phyloP scores from a whole-genome alignment of 2,797 vertebrate species.

The Crocodylus rhombifer region DNA sequence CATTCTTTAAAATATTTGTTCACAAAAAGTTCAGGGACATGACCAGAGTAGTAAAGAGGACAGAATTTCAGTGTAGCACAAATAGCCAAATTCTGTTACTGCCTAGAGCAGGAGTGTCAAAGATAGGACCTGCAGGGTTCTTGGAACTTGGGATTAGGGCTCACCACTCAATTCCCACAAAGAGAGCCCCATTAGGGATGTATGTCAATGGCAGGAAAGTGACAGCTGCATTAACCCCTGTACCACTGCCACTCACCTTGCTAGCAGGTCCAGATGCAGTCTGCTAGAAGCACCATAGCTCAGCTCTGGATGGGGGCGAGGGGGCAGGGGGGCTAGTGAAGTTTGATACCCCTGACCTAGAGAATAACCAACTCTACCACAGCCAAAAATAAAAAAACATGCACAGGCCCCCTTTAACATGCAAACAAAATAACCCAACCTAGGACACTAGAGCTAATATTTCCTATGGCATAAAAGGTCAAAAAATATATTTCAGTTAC shows the following conservation, averaged over 20 bases:
- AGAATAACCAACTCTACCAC: background rate
- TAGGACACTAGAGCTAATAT: constrained; percentile 15
- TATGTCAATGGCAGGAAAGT: too few relatives aligned
- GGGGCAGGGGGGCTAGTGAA: too few relatives aligned
- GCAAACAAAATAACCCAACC: constrained; percentile 25
- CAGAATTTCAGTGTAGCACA: background rate
- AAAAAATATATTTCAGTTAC: background rate
- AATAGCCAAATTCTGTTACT: background rate
- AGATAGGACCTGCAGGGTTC: too few relatives aligned
- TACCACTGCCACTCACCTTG: too few relatives aligned
- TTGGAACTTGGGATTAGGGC: too few relatives aligned
- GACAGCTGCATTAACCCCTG: too few relatives aligned
- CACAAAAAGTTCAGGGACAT: background rate
- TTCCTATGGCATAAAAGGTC: background rate
- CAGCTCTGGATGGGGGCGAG: too few relatives aligned
- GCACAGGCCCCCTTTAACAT: background rate
- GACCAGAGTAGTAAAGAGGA: background rate
- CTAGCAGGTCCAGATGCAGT: too few relatives aligned
- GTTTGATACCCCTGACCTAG: too few relatives aligned
- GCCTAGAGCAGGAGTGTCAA: background rate
- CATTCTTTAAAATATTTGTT: accelerated
- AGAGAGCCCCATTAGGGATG: too few relatives aligned
- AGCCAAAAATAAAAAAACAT: background rate
- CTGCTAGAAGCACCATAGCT: too few relatives aligned
- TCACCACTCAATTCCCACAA: too few relatives aligned